Conservation (phyloP, 92 coral and sea anemone species). For the Parazoanthus darwini region DNA sequence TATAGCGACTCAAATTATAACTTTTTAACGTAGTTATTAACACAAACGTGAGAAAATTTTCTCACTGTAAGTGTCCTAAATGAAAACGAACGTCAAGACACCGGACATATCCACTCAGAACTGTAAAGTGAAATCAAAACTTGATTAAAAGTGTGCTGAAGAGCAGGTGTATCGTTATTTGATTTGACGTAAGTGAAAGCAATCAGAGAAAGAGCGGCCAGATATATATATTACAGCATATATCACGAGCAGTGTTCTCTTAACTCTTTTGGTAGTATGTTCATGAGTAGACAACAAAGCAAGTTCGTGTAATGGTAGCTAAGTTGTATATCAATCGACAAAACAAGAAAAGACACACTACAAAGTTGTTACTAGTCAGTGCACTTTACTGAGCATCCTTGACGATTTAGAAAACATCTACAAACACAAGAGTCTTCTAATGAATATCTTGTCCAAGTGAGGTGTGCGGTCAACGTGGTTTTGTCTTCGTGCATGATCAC, state of each 20-base stretch:
- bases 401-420: neutral
- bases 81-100: neutral
- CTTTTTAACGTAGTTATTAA: neutral
- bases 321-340: too few relatives aligned
- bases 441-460: neutral
- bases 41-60: neutral
- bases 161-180: constrained; percentile 9
- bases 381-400: neutral
- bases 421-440: neutral
- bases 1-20: neutral
- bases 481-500: neutral
- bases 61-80: neutral
- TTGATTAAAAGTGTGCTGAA: constrained; percentile 7
- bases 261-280: neutral
- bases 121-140: neutral
- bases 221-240: neutral
- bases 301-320: neutral
- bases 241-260: neutral
- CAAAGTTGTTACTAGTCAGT: neutral
- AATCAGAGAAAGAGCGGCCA: neutral
- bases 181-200: constrained; percentile 9
- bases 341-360: neutral
- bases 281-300: neutral
- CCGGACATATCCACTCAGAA: constrained; percentile 17
- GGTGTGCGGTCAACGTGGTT: neutral